Base-by-base conservation (phyloP, 2,113 vertebrate species). In the Muntiacus muntjak region DNA sequence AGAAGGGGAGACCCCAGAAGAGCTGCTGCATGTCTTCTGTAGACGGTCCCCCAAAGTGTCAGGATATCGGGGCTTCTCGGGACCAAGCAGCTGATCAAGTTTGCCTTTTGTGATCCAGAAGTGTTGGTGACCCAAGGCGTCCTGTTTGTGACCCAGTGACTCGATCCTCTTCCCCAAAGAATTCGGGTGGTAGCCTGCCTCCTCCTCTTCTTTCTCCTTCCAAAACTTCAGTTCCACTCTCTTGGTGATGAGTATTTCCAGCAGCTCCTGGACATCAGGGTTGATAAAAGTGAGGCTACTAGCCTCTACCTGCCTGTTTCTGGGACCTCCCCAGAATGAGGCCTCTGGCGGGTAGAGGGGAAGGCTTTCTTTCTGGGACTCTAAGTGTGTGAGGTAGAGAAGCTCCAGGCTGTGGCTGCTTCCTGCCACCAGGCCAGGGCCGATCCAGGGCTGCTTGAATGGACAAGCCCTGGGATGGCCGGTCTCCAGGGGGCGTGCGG, bases 31-130 rank as follows among this genome's bases (percentile, higher is more conserved):
- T 71, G 30, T 92, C 26, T 82, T 19, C 11, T 45, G 28, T 26
- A 82, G 1, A 1, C 16, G 5, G 4, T 8, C 6, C 45, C 8
- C 1, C 26, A 3, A 30, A 13, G 6, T 16, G 40, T 36, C 5
- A 5, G 3, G 62, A 15, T 36, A 19, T 17, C 33, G 16, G 0
- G 7, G 16, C 13, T 50, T n/a, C 28, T 54, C 33, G 47, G 36
- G 6, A 36, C 6, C 11, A 1, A 30, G 26, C 3, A 43, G 36
- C 19, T 47, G 26, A 6, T 28, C 33, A 50, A 5, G 2, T 33
- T 47, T 62, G 26, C 11, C 45, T 6, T 33, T 23, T 10, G 1
- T 47, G 6, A 2, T 52, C 54, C 47, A 83, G 45, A 58, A 85
- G 2, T 16, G 16, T 2, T 36, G 45, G 5, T 6, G 8, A 40